phyloP scores from a whole-genome alignment of 2,797 vertebrate genomes.

The Sebastes itinus region DNA sequence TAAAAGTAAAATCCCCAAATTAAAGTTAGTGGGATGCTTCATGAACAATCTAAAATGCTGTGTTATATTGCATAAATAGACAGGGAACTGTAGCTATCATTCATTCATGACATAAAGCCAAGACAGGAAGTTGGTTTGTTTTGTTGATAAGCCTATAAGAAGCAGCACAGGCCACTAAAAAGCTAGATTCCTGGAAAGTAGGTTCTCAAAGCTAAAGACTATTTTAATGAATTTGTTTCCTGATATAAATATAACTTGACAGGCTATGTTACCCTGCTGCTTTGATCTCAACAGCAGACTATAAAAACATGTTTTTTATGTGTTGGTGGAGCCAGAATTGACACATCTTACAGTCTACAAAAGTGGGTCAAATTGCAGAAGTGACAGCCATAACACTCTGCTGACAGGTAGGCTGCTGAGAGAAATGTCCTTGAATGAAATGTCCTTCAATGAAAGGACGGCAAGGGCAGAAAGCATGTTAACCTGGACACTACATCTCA shows the following conservation, averaged over 20 bases:
- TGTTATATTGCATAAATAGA: neutral
- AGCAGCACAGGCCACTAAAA: neutral
- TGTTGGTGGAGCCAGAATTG: constrained; percentile 2
- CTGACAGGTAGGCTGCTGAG: neutral
- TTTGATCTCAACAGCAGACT: constrained; percentile 3
- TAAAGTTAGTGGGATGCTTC: neutral
- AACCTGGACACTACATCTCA: neutral
- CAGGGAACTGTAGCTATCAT: neutral
- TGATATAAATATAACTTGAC: neutral
- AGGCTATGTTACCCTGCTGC: neutral
- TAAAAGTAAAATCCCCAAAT: neutral
- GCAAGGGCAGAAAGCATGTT: neutral
- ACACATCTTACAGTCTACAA: constrained; percentile 8
- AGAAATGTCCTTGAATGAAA: constrained; percentile 23
- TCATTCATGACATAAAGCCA: neutral
- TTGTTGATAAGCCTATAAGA: neutral
- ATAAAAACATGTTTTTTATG: neutral
- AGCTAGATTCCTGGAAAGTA: neutral
- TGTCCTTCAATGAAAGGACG: constrained; percentile 15
- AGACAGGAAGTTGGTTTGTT: neutral
- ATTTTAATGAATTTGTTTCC: neutral
- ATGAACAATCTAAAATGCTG: neutral
- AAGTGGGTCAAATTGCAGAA: constrained; percentile 44
- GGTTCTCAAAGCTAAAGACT: neutral
- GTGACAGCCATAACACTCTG: constrained; percentile 20